A percentile compares a stretch with the other conserved stretches of the same genome.
These are phyloP conservation scores for Drosophila tropicalis DNA, from an alignment of 1,140 invertebrate species.

Conservation along the genomic window DNA sequence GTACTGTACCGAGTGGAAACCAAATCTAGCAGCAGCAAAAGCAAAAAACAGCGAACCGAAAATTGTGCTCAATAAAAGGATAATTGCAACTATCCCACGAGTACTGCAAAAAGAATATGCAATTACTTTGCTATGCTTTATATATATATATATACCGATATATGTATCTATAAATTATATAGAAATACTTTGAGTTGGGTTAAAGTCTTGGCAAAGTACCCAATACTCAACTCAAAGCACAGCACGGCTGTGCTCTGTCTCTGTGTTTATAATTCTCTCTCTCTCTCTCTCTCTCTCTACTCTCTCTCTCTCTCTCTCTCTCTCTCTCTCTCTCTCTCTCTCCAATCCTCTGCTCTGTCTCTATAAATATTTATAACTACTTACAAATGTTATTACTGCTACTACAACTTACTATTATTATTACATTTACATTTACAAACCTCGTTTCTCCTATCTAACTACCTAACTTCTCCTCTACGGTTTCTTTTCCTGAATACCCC, in stretches of 20 bases:
- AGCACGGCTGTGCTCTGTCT: background rate
- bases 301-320: background rate
- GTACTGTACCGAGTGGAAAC: slow-evolving; percentile 87
- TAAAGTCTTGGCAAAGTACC: slow-evolving; percentile 71
- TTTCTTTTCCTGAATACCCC: no score
- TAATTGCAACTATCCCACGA: slow-evolving; percentile 71
- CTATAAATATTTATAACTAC: slow-evolving; percentile 66
- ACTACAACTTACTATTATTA: slow-evolving; percentile 50
- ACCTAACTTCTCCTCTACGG: no score
- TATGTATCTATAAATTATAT: slow-evolving; percentile 35
- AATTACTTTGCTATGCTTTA: slow-evolving; percentile 27
- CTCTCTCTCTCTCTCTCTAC: background rate
- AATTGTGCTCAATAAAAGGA: slow-evolving; percentile 28
- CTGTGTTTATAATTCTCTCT: background rate
- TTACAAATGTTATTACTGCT: slow-evolving; percentile 61
- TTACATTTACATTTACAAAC: slow-evolving; percentile 50
- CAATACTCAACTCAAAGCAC: slow-evolving; percentile 44
- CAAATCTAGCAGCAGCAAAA: slow-evolving; percentile 84
- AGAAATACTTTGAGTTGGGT: slow-evolving; percentile 38
- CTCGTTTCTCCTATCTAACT: slow-evolving; percentile 6
- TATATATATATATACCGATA: slow-evolving; percentile 39
- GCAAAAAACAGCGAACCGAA: background rate
- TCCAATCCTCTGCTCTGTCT: slow-evolving; percentile 24
- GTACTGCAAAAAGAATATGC: slow-evolving; percentile 50
- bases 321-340: background rate